A percentile compares a stretch with the other conserved stretches of the same genome.
Conservation (phyloP, 92 coral and sea anemone genomes). For the Umimayanthus kanabou region DNA sequence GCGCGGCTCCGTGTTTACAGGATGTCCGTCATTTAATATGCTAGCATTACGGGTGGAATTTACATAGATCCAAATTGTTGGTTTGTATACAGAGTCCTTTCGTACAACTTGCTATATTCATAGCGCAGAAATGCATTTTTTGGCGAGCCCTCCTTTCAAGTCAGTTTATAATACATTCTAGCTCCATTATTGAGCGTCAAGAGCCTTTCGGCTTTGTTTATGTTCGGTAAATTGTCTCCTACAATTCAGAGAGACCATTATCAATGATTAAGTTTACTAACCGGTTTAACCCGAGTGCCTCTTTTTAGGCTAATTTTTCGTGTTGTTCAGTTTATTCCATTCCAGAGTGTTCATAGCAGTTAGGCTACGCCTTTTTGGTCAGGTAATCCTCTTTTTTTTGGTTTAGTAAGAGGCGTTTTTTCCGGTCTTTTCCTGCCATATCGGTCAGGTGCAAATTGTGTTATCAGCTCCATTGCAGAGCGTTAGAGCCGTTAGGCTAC, state of each 20-base stretch:
- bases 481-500: too few relatives aligned
- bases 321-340: background rate
- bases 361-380: background rate
- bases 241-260: background rate
- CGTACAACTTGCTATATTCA: background rate
- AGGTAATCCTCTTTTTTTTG: background rate
- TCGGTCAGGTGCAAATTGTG: background rate
- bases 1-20: constrained; percentile 36
- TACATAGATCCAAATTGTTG: constrained; percentile 3
- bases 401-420: background rate
- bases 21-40: constrained; percentile 44
- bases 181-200: constrained; percentile 20
- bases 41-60: constrained; percentile 37
- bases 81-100: background rate
- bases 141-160: background rate
- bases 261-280: background rate
- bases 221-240: background rate
- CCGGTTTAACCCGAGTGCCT: constrained; percentile 1
- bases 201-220: constrained; percentile 4
- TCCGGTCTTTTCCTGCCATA: background rate
- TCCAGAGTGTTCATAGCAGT: background rate
- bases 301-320: background rate
- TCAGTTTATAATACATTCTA: background rate
- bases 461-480: too few relatives aligned
- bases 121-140: background rate